Evolutionary conservation across 2,888 invertebrate species (phyloP).

Genomic region (Apamea sordens): DNA sequence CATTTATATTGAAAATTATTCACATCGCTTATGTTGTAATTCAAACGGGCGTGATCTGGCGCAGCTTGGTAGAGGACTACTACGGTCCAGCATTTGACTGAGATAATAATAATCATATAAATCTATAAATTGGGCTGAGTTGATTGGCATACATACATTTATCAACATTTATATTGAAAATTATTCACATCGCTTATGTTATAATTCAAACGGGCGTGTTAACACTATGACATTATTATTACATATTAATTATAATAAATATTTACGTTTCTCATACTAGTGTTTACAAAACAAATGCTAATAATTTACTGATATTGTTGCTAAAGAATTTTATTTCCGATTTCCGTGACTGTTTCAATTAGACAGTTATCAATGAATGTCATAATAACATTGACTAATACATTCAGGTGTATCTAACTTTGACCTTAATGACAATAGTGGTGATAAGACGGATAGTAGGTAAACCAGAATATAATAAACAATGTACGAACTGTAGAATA

Average conservation of each 20-base stretch:
- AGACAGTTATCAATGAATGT: conserved; percentile 59
- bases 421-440: conserved; percentile 65
- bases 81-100: background rate
- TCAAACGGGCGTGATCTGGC: background rate
- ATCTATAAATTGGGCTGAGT: background rate
- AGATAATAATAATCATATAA: background rate
- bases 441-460: conserved; percentile 42
- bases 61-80: background rate
- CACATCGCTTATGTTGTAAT: no score
- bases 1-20: no score
- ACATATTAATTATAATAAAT: conserved; percentile 82
- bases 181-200: conserved; percentile 45
- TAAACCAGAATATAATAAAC: conserved; percentile 40
- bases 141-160: conserved; percentile 4
- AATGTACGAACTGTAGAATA: conserved; percentile 30
- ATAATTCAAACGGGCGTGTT: conserved; percentile 68
- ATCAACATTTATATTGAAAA: conserved; percentile 27
- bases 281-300: conserved; percentile 86
- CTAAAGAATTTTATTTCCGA: conserved; percentile 75
- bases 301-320: conserved; percentile 77
- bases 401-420: conserved; percentile 55
- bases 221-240: conserved; percentile 75
- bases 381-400: conserved; percentile 60
- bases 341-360: conserved; percentile 71
- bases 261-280: conserved; percentile 80